These are phyloP conservation scores for Drosophila novamexicana DNA, from an alignment of 1,140 invertebrate genomes.

Conservation along the genomic window DNA sequence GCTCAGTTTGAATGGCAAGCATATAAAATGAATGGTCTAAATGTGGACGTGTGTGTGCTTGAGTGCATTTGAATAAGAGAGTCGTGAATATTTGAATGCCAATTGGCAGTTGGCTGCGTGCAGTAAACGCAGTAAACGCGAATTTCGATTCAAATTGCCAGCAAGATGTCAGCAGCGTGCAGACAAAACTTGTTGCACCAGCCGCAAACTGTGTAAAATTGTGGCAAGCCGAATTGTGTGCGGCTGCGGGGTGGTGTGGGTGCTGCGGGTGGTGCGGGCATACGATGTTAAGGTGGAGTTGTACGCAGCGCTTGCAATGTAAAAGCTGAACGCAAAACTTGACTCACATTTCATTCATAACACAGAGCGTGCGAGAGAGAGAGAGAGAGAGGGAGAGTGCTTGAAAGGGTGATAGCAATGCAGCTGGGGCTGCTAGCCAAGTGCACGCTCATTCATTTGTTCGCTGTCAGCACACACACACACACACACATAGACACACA, in stretches of 20 bases:
- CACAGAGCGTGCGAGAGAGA: conserved; percentile 1
- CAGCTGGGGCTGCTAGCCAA: conserved; percentile 29
- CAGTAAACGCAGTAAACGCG: not conserved
- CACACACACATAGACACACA: conserved; percentile 11
- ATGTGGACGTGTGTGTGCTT: not conserved
- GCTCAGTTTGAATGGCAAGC: not conserved
- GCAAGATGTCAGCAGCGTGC: conserved; percentile 4
- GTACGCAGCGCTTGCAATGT: conserved; percentile 6
- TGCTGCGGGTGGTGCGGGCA: no score
- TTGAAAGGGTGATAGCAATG: conserved; percentile 12
- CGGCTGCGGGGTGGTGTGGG: not conserved
- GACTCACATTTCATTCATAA: conserved; percentile 70
- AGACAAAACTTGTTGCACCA: conserved; percentile 18
- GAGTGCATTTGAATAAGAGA: conserved; percentile 3
- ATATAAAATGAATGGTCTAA: not conserved
- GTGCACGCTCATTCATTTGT: conserved; percentile 57
- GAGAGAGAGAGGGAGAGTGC: not conserved
- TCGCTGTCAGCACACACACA: conserved; percentile 39
- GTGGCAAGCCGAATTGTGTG: conserved; percentile 3
- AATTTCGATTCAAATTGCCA: not conserved
- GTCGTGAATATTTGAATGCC: conserved; percentile 8
- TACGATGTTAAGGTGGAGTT: not conserved
- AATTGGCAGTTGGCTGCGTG: conserved; percentile 8
- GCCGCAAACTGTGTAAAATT: conserved; percentile 14
- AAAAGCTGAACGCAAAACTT: conserved; percentile 38